Conservation (phyloP, 2,113 vertebrate genomes). For the Pyrgilauda ruficollis region DNA sequence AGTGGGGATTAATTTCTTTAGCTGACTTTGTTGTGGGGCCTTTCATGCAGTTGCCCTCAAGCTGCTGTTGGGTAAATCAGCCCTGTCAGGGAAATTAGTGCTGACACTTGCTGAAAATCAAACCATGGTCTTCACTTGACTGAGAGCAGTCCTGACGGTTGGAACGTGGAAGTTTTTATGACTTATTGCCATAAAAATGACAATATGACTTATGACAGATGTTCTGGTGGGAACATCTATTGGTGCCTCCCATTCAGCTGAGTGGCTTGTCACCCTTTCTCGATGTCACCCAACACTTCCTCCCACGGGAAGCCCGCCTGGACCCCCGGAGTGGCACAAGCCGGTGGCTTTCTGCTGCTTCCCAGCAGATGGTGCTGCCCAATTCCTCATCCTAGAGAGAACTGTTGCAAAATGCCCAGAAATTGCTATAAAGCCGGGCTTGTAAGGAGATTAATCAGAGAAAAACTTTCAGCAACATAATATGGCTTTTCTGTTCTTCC, state of each 20-base stretch:
- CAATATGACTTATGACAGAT: no score
- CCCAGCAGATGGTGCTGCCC: slow-evolving; percentile 64
- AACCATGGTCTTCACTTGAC: not conserved
- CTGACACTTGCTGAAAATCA: not conserved
- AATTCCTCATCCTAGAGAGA: not conserved
- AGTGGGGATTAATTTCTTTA: not conserved
- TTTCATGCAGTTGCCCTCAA: not conserved
- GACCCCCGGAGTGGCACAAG: not conserved
- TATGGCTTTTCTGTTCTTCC: not conserved
- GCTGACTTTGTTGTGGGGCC: not conserved
- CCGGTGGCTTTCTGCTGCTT: not conserved
- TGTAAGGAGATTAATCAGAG: not conserved
- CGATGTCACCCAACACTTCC: fast-evolving
- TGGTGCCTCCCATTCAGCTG: not conserved
- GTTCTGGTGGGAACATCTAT: not conserved
- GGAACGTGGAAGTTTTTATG: not conserved
- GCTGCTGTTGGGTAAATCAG: not conserved
- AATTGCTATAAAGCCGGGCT: not conserved
- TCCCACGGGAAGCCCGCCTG: not conserved
- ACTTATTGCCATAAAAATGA: not conserved
- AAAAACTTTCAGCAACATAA: not conserved
- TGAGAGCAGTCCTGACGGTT: not conserved
- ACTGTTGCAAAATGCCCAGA: fast-evolving
- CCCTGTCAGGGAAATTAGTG: not conserved
- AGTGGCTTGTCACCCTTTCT: not conserved